Base-by-base conservation (phyloP, 2,113 vertebrate genomes). In the Catharus minimus region DNA sequence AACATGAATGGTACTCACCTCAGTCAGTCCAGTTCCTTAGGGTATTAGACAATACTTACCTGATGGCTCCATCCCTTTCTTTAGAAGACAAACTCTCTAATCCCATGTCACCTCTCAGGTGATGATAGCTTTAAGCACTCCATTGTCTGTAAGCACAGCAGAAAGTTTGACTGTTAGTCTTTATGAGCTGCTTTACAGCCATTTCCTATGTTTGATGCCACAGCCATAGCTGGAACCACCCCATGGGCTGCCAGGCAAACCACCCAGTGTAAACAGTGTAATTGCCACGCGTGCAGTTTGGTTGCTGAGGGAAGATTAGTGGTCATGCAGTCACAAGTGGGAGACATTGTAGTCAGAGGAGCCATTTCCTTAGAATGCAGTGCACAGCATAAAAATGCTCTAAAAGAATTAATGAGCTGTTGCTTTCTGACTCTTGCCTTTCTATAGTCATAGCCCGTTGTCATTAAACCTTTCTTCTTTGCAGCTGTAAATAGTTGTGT, bases 351-450 rank as follows among this genome's bases (percentile, higher is more conserved):
- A 86, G 50, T 94, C 83, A 84, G 73, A 82, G 82, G 41, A 90
- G 11, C n/a, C 16, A 57, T 92, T 81, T 90, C 72, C 38, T 60
- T 60, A 75, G 61, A 75, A 49, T 77, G 85, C 65, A 73, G 4
- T 90, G 38, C 55, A 30, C 61, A 88, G 86, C 71, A 73, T 28
- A 86, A 92, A 92, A 93, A 79, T 84, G 69, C 30, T 82, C 58
- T 58, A 13, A 65, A 90, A 62, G 67, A 79, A 55, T 90, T 89
- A 82, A 89, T 73, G 58, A 84, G 56, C 39, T 87, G 46, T 66
- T 93, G 46, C 67, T 84, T 92, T 89, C 84, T 92, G 77, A 89
- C 89, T 84, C 28, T 50, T 93, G 81, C 65, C 36, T 84, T 84
- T 86, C 50, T 79, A 4, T 28, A 88, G 81, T 90, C 73, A 72